phyloP scores from a whole-genome alignment of 2,888 invertebrate genomes.

The Hedychridium roseum region DNA sequence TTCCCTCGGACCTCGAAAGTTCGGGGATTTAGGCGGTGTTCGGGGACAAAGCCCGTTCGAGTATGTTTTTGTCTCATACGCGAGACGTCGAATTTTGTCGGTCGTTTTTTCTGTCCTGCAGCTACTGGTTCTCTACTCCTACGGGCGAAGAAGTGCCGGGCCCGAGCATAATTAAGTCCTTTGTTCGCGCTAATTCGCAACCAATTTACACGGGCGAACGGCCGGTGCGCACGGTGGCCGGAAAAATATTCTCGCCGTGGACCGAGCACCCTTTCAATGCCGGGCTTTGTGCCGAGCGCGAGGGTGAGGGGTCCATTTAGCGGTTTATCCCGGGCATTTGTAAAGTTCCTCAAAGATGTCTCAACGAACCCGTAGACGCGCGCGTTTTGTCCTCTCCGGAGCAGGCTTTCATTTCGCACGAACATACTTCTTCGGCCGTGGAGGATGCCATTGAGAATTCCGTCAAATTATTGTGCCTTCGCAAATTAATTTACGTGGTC shows the following conservation, averaged over 20 bases:
- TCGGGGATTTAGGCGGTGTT: conserved; percentile 24
- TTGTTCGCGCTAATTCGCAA: conserved; percentile 41
- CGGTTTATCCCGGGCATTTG: conserved; percentile 16
- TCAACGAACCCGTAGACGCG: no score
- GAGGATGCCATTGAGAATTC: background rate
- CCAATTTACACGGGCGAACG: conserved; percentile 34
- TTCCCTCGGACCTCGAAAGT: conserved; percentile 8
- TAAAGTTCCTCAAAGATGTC: conserved; percentile 17
- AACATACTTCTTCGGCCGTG: background rate
- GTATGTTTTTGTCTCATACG: conserved; percentile 1
- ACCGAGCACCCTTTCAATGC: conserved; percentile 30
- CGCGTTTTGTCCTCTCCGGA: no score
- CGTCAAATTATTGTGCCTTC: background rate
- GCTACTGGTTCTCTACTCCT: no score
- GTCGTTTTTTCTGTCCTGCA: no score
- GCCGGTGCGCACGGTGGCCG: conserved; percentile 27
- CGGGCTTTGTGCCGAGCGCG: conserved; percentile 25
- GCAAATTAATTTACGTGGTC: conserved; percentile 29
- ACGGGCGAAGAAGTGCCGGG: conserved; percentile 21
- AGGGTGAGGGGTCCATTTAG: conserved; percentile 37
- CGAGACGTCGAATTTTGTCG: no score
- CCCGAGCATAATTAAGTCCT: conserved; percentile 33
- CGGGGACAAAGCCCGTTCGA: background rate
- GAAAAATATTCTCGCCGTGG: conserved; percentile 32
- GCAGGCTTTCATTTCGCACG: conserved; percentile 2